phyloP scores from a whole-genome alignment of 2,888 invertebrate genomes.

The Sinelater perroti region DNA sequence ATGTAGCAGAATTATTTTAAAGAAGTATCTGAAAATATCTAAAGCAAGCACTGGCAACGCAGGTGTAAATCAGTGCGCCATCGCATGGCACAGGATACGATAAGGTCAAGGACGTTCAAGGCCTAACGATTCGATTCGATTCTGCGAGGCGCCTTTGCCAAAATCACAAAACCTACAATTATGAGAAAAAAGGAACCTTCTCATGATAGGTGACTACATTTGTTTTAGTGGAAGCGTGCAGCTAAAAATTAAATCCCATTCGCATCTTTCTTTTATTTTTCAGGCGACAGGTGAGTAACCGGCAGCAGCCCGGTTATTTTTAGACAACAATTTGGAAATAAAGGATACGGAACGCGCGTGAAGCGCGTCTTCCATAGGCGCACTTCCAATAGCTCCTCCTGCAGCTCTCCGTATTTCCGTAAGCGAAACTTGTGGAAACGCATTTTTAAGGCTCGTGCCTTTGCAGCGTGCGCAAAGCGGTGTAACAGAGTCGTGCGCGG shows the following conservation, averaged over 20 bases:
- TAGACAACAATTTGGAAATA: conserved; percentile 1
- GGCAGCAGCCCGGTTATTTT: conserved; percentile 13
- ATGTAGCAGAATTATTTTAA: too few species aligned
- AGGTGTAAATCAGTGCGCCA: too few species aligned
- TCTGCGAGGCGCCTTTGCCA: not conserved
- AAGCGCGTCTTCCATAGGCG: not conserved
- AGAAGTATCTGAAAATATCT: too few species aligned
- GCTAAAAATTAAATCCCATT: not conserved
- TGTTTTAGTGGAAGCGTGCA: not conserved
- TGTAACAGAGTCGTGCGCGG: too few species aligned
- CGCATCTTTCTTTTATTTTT: not conserved
- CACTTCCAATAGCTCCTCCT: too few species aligned
- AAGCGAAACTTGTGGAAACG: not conserved
- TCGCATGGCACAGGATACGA: too few species aligned
- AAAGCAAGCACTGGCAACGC: too few species aligned
- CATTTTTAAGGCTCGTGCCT: too few species aligned
- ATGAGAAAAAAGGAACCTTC: not conserved
- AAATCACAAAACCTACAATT: not conserved
- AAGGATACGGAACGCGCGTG: not conserved
- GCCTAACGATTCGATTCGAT: not conserved
- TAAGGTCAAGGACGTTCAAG: conserved; percentile 8
- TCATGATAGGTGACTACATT: not conserved
- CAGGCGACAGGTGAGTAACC: not conserved
- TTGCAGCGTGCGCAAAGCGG: too few species aligned
- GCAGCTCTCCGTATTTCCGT: too few species aligned